Base-by-base conservation (phyloP, 2,113 vertebrate genomes). In the Plectropomus leopardus region DNA sequence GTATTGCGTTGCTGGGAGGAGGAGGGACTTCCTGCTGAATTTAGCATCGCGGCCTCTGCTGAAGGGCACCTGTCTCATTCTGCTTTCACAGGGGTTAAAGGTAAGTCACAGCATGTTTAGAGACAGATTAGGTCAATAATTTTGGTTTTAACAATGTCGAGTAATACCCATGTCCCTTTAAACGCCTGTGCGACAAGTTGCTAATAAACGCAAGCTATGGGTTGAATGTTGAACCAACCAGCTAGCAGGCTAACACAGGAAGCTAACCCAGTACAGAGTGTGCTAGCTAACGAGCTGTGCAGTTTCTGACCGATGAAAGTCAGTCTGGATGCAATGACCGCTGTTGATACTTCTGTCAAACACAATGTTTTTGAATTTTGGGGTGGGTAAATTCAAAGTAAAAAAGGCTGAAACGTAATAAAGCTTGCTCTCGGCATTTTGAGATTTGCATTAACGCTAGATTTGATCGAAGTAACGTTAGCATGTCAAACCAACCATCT, bases 11-110 rank as follows among this genome's bases (percentile, higher is more conserved):
- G 0, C 1, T 0, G 0, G 0, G 1, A 16, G 30, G 36, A 24
- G 93, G 94, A 40, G 92, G 93, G 74, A 94, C 5, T 93, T 95
- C 94, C 94, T 58, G 0, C 7, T 1, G 1, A 0, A 4, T 42
- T 59, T 73, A 86, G 72, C 85, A 42, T 86, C 28, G 75, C 89
- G 85, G 91, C 83, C 76, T 92, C 90, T 81, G 60, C 80, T 95
- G 95, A 96, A 95, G 95, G 95, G 11, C 95, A 95, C 72, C 7
- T 51, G 72, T 67, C 61, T 76, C 51, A 24, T 65, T 85, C 82
- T 59, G 40, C 36, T 47, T 36, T 21, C 30, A 26, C 59, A 36
- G 48, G 26, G 78, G 66, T 51, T 1, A 19, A 80, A 92, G 93
- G 95, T 95, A 92, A 89, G 86, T 17, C 2, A 4, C 1, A n/a